A percentile compares a stretch with the other conserved stretches of the same genome.
Evolutionary conservation across 2,113 vertebrate genomes (phyloP).

Genomic region (Glaucomys volans): DNA sequence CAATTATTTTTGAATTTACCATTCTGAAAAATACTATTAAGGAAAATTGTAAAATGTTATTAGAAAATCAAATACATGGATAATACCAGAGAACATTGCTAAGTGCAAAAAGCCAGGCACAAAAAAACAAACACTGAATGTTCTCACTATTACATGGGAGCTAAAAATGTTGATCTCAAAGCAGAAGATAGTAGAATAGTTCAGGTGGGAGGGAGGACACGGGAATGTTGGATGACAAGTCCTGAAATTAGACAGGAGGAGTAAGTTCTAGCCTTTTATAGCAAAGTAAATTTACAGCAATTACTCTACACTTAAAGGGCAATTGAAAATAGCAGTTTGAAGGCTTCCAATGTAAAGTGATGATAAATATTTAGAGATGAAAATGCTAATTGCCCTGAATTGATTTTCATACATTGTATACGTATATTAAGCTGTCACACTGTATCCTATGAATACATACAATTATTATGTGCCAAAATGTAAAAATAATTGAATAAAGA

Average conservation of each 20-base stretch:
- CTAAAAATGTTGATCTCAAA: background rate
- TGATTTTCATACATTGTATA: background rate
- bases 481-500: background rate
- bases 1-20: slow-evolving; percentile 7
- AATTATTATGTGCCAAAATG: background rate
- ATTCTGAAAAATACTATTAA: background rate
- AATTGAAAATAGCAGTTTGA: background rate
- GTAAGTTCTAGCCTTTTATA: too few relatives aligned
- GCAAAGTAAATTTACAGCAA: background rate
- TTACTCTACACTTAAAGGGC: background rate
- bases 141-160: background rate
- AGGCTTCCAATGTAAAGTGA: background rate
- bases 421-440: background rate
- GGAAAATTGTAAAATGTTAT: background rate
- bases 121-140: background rate
- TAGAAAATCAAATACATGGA: background rate
- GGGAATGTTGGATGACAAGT: background rate
- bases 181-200: background rate
- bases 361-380: background rate
- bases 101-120: background rate
- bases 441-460: background rate
- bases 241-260: background rate
- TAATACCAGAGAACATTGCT: background rate
- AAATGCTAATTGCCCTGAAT: background rate
- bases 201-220: background rate